Base-by-base conservation (phyloP, 2,888 invertebrate genomes). In the Alcis repandata region DNA sequence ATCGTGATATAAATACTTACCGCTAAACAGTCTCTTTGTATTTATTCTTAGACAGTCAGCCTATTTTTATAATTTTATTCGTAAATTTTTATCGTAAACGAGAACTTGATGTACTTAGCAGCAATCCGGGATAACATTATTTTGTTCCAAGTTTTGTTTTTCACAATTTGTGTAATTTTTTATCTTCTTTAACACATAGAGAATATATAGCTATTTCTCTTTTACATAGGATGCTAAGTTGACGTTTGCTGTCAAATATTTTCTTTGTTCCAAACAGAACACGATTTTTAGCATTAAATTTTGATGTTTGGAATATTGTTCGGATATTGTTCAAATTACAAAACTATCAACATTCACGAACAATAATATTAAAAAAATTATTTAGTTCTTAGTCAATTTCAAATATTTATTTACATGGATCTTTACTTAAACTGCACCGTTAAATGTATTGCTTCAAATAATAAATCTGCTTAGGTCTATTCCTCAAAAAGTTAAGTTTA, bases 31-130 rank as follows among this genome's bases (percentile, higher is more conserved):
- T 17, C 17, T 8, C 11, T 33, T 38, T 40, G 9, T 49, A 40
- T 36, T 57, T n/a, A 13, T 32, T 41, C n/a, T 33, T 27, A 17
- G 19, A 17, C 56, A n/a, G 57, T 33, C 43, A 56, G 41, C 32
- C 41, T 49, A 49, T 59, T 49, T 49, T 49, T 49, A 32, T 27
- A 27, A 6, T 27, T 2, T 32, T 41, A 3, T 3, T 32, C 33
- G n/a, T 36, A n/a, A 27, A 17, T 11, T 20, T 20, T 13, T 32
- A 32, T 1, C 8, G 15, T 17, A 45, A 19, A 13, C 3, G 19
- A 20, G 3, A 45, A 45, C 6, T 17, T 43, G 17, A 10, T 19
- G 17, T 43, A 27, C 1, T 17, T 17, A n/a, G 19, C 38, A 11
- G 15, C 19, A 43, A 15, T 13, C 19, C 19, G 43, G 10, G 19